These are phyloP conservation scores for Pachyseris speciosa DNA, from an alignment of 64 coral and sea anemone genomes.

Conservation along the genomic window DNA sequence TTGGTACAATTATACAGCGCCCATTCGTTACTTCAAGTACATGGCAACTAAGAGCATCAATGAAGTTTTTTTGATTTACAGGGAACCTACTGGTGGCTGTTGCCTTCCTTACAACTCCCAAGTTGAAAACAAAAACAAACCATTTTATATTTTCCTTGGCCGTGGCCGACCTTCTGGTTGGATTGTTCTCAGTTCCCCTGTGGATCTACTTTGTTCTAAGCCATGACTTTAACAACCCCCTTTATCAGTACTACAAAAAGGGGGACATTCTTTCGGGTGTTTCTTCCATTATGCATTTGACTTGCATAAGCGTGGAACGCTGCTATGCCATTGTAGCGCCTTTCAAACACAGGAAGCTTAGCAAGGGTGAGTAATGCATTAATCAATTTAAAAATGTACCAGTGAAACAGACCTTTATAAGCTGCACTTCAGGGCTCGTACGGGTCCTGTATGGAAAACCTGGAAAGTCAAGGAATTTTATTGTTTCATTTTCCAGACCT, in stretches of 20 bases:
- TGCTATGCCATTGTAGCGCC: slow-evolving; percentile 91
- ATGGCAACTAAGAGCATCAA: neutral
- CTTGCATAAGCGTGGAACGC: slow-evolving; percentile 83
- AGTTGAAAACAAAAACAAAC: slow-evolving; percentile 93
- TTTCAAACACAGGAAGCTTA: slow-evolving; percentile 78
- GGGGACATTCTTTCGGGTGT: slow-evolving; percentile 85
- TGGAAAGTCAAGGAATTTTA: no score
- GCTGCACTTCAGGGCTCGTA: no score
- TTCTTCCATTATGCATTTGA: slow-evolving; percentile 86
- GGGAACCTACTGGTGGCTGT: slow-evolving; percentile 77
- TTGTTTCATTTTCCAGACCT: no score
- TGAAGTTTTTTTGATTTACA: neutral
- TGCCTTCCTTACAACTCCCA: slow-evolving; percentile 74
- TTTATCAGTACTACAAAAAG: slow-evolving; percentile 39
- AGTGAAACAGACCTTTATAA: no score
- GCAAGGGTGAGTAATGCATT: slow-evolving; percentile 81
- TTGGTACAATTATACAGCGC: neutral
- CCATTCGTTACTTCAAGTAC: neutral
- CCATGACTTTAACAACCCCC: slow-evolving; percentile 35
- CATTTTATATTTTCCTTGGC: slow-evolving; percentile 93
- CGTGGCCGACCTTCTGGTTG: slow-evolving; percentile 82
- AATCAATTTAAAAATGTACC: no score
- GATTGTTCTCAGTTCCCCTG: slow-evolving; percentile 80
- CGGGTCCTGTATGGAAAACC: no score
- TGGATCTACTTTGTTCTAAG: slow-evolving; percentile 85